Evolutionary conservation across 2,888 invertebrate genomes (phyloP).

Genomic region (Entomobrya multifasciata): DNA sequence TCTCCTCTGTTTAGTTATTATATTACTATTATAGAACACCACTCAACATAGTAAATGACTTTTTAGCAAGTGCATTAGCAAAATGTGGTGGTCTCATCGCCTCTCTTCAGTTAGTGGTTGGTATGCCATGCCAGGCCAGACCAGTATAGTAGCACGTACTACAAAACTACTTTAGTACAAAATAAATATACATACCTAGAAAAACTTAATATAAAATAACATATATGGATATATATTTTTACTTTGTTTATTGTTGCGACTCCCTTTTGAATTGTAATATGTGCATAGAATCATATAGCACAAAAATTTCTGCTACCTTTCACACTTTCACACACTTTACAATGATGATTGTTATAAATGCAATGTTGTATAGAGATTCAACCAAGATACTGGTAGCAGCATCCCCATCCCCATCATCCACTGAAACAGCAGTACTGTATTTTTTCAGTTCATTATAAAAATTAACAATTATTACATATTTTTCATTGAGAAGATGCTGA

Average conservation of each 20-base stretch:
- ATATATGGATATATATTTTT: not conserved
- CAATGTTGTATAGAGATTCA: conserved; percentile 17
- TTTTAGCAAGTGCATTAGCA: conserved; percentile 49
- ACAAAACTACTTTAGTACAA: conserved; percentile 19
- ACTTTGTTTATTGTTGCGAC: not conserved
- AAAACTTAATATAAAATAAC: not conserved
- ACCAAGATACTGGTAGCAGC: not conserved
- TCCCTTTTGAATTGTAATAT: not conserved
- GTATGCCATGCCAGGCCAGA: not conserved
- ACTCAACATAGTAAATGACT: conserved; percentile 25
- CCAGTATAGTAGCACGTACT: conserved; percentile 38
- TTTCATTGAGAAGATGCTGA: conserved; percentile 59
- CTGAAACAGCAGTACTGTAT: conserved; percentile 54
- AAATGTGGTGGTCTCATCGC: not conserved
- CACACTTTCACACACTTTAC: conserved; percentile 71
- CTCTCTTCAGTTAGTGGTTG: not conserved
- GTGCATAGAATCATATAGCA: conserved; percentile 32
- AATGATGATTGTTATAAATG: conserved; percentile 34
- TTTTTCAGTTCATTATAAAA: conserved; percentile 49
- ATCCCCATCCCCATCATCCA: not conserved
- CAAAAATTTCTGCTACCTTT: conserved; percentile 62
- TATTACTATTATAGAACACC: conserved; percentile 7
- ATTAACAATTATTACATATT: conserved; percentile 60
- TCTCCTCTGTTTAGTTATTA: conserved; percentile 40
- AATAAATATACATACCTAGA: conserved; percentile 24